Conservation (phyloP, 2,888 invertebrate species). For the Melolontha melolontha region DNA sequence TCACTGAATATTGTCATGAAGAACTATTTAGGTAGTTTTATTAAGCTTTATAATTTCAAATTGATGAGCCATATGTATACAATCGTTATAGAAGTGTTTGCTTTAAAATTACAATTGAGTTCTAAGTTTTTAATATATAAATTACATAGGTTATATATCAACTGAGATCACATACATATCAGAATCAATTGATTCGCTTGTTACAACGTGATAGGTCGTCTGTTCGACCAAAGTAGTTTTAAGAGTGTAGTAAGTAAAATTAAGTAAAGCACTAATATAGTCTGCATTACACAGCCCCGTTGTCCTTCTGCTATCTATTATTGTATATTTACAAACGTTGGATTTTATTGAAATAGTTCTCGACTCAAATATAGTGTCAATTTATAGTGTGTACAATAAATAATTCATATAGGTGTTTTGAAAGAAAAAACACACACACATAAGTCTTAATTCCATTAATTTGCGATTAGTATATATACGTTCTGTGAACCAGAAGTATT, state of each 20-base stretch:
- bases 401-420: conserved; percentile 52
- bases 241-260: conserved; percentile 45
- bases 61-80: too few species aligned
- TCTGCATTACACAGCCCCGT: conserved; percentile 37
- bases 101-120: conserved; percentile 40
- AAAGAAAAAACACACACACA: conserved; percentile 41
- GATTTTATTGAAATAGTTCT: conserved; percentile 63
- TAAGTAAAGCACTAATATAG: conserved; percentile 43
- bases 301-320: conserved; percentile 31
- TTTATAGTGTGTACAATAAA: conserved; percentile 56
- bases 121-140: conserved; percentile 48
- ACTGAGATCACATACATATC: conserved; percentile 68
- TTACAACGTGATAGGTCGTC: conserved; percentile 62
- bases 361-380: conserved; percentile 61
- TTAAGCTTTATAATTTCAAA: too few species aligned
- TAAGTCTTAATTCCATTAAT: conserved; percentile 54
- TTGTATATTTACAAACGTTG: conserved; percentile 52
- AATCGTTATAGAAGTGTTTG: neutral
- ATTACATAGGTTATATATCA: conserved; percentile 59
- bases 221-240: conserved; percentile 34
- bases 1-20: too few species aligned
- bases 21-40: too few species aligned
- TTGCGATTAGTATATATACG: conserved; percentile 63
- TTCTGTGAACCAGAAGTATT: conserved; percentile 63
- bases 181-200: conserved; percentile 64